Evolutionary conservation across 2,797 vertebrate genomes (phyloP).

Genomic region (Astyanax mexicanus): DNA sequence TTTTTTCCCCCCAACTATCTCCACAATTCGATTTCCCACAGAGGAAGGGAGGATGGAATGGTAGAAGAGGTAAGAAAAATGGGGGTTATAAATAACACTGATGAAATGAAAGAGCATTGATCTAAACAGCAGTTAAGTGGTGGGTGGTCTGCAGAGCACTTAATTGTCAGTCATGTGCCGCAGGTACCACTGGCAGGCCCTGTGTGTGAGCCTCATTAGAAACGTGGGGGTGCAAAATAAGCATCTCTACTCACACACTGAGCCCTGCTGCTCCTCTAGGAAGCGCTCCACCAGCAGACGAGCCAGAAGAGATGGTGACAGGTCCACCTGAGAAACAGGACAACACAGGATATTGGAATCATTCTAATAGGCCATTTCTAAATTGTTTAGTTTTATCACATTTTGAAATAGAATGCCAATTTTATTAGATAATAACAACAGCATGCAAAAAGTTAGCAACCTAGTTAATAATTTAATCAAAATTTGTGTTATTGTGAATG

Average conservation of each 20-base stretch:
- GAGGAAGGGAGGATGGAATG: conserved; percentile 36
- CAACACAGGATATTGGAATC: background rate
- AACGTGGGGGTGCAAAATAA: conserved; percentile 56
- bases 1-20: conserved; percentile 62
- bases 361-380: too few species aligned
- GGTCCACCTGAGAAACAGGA: conserved; percentile 83
- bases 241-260: conserved; percentile 83
- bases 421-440: too few species aligned
- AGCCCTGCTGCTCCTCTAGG: conserved; percentile 85
- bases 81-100: conserved; percentile 76
- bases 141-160: conserved; percentile 79
- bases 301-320: conserved; percentile 94
- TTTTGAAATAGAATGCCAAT: too few species aligned
- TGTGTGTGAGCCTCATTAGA: conserved; percentile 73
- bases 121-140: conserved; percentile 79
- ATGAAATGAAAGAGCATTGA: conserved; percentile 79
- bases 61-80: conserved; percentile 53
- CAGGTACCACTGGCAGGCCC: conserved; percentile 78
- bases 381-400: too few species aligned
- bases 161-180: conserved; percentile 82
- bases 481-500: too few species aligned
- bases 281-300: conserved; percentile 92
- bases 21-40: conserved; percentile 59
- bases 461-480: too few species aligned
- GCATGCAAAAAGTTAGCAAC: too few species aligned